A percentile compares a stretch with the other conserved stretches of the same genome.
Evolutionary conservation across 2,888 invertebrate species (phyloP).

Genomic region (Eristalis tenax): DNA sequence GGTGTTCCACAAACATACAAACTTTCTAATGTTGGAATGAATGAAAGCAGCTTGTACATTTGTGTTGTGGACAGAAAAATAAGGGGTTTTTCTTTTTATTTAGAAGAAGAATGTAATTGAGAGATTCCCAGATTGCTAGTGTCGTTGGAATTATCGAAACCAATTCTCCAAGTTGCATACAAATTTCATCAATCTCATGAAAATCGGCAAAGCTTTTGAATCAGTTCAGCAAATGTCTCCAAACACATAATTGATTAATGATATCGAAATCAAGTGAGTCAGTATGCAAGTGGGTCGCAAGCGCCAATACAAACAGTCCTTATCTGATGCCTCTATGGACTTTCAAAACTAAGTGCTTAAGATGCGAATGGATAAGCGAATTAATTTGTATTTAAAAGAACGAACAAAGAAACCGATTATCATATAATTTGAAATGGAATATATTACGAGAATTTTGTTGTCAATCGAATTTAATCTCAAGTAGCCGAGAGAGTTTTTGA

Average conservation of each 20-base stretch:
- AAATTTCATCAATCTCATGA: too few relatives aligned
- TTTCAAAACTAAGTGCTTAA: background rate
- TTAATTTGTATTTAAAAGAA: background rate
- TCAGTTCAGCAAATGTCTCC: background rate
- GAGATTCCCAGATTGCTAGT: too few relatives aligned
- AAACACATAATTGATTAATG: background rate
- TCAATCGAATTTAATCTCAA: background rate
- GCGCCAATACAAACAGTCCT: background rate
- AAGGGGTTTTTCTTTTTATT: too few relatives aligned
- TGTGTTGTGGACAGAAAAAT: too few relatives aligned
- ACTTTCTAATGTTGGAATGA: too few relatives aligned
- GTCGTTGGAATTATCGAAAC: too few relatives aligned
- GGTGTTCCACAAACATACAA: too few relatives aligned
- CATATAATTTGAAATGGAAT: background rate
- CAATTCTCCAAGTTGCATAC: too few relatives aligned
- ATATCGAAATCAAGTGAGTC: background rate
- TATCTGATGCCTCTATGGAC: background rate
- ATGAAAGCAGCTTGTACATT: too few relatives aligned
- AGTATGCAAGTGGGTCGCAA: too few relatives aligned
- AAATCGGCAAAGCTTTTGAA: too few relatives aligned
- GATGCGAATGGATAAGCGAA: background rate
- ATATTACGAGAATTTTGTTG: background rate
- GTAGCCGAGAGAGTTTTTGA: background rate
- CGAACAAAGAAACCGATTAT: background rate
- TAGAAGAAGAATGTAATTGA: too few relatives aligned